Conservation (phyloP, 2,113 vertebrate species). For the Alexandromys fortis region DNA sequence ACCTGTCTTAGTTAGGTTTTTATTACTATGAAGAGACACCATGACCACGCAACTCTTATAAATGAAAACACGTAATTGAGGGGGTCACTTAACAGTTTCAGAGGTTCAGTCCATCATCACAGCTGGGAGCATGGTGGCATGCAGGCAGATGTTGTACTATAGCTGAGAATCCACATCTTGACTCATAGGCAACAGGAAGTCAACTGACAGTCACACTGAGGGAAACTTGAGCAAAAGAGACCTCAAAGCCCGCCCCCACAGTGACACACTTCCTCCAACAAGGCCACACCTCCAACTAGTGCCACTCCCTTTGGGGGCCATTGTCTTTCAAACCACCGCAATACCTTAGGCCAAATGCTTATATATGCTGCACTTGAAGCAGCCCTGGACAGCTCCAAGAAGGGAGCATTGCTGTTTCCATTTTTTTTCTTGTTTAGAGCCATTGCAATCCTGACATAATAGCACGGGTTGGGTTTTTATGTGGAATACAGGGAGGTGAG, state of each 20-base stretch:
- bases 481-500: background rate
- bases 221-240: background rate
- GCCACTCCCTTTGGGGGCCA: background rate
- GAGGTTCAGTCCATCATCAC: background rate
- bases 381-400: background rate
- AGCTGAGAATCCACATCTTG: background rate
- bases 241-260: background rate
- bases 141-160: background rate
- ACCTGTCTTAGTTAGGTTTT: background rate
- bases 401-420: background rate
- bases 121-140: background rate
- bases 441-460: background rate
- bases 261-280: background rate
- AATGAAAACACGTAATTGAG: background rate
- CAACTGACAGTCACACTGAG: background rate
- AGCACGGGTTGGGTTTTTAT: background rate
- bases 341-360: background rate
- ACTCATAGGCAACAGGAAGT: background rate
- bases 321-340: background rate
- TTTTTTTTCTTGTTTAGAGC: conserved; percentile 1
- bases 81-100: background rate
- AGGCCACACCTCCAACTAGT: background rate
- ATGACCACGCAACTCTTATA: background rate
- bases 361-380: background rate
- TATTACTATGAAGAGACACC: background rate